Conservation (phyloP, 2,888 invertebrate species). For the Drosophila yooni region DNA sequence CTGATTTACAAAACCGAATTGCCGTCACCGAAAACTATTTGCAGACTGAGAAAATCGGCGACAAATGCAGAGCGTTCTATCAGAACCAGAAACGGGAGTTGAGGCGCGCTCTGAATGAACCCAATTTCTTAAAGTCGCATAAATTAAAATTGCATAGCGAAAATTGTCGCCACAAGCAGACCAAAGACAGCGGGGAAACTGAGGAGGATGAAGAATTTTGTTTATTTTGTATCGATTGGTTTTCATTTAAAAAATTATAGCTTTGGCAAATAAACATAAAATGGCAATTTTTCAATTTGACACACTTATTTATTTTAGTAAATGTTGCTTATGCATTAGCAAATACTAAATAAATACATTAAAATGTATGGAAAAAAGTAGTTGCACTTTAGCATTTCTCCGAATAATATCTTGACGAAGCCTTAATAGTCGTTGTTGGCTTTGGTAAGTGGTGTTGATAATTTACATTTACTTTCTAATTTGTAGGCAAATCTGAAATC, state of each 20-base stretch:
- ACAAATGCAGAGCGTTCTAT: conserved; percentile 21
- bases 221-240: conserved; percentile 3
- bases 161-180: background rate
- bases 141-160: conserved; percentile 4
- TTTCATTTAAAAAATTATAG: background rate
- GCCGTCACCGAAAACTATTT: conserved; percentile 25
- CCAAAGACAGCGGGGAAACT: background rate
- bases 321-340: background rate
- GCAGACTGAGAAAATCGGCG: background rate
- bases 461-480: background rate
- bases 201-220: conserved; percentile 8
- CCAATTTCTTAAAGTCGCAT: conserved; percentile 13
- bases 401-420: background rate
- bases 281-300: background rate
- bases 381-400: background rate
- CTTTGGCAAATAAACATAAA: too few species aligned
- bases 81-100: conserved; percentile 13
- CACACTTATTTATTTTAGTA: background rate
- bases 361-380: background rate
- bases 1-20: conserved; percentile 13
- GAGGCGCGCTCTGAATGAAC: background rate
- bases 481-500: background rate
- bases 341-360: background rate
- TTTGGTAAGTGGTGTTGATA: background rate
- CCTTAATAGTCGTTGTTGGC: conserved; percentile 1